phyloP scores from a whole-genome alignment of 2,888 invertebrate genomes.

The Schizotus pectinicornis region DNA sequence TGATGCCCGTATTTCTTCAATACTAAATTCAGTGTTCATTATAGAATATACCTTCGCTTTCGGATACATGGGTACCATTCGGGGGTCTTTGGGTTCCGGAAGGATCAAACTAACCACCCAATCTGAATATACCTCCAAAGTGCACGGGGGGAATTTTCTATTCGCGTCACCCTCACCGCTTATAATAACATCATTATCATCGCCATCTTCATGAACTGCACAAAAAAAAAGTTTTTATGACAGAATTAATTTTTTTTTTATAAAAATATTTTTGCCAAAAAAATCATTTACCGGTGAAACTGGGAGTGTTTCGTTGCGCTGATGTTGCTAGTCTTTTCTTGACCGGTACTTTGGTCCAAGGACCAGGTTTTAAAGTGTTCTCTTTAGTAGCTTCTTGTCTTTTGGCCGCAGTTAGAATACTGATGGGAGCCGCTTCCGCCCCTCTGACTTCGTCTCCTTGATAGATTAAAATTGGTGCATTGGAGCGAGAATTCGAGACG shows the following conservation, averaged over 20 bases:
- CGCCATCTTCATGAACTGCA: conserved; percentile 70
- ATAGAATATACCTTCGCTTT: conserved; percentile 69
- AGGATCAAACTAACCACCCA: conserved; percentile 65
- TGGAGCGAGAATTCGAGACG: conserved; percentile 49
- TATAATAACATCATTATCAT: conserved; percentile 55
- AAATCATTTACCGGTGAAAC: conserved; percentile 57
- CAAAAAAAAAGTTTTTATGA: too few species aligned
- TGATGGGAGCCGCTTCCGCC: conserved; percentile 52
- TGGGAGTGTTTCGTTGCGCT: conserved; percentile 47
- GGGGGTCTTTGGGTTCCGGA: conserved; percentile 68
- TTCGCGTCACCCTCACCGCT: conserved; percentile 28
- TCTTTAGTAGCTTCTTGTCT: conserved; percentile 67
- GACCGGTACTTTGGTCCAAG: conserved; percentile 66
- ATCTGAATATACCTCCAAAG: conserved; percentile 61
- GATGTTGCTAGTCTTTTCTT: conserved; percentile 51
- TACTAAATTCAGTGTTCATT: conserved; percentile 70
- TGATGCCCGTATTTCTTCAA: conserved; percentile 77
- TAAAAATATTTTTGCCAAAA: conserved; percentile 7
- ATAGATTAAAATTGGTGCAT: conserved; percentile 44
- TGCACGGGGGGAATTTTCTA: conserved; percentile 43
- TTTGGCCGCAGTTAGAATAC: conserved; percentile 65
- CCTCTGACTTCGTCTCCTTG: conserved; percentile 54
- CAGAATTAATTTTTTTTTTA: too few species aligned
- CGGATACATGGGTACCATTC: conserved; percentile 71
- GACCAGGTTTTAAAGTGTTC: conserved; percentile 73